These are phyloP conservation scores for Anhinga anhinga DNA, from an alignment of 2,113 vertebrate genomes.

Conservation along the genomic window DNA sequence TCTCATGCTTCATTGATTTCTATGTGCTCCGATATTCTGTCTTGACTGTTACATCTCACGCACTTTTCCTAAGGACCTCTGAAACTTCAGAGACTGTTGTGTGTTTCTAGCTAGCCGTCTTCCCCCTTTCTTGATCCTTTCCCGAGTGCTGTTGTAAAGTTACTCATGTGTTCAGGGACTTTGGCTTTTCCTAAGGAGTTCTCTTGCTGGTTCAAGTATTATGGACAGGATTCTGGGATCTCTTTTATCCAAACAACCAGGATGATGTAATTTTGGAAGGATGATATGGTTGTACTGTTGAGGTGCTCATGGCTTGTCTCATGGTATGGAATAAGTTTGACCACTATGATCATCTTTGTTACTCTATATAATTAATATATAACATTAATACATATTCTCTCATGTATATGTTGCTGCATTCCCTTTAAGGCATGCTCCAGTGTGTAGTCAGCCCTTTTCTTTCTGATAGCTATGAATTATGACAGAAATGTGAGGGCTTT, in stretches of 20 bases:
- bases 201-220: not conserved
- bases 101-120: not conserved
- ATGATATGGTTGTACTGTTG: not conserved
- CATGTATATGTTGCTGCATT: not conserved
- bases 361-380: not conserved
- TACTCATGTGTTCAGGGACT: not conserved
- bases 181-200: not conserved
- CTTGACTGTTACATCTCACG: not conserved
- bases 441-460: not conserved
- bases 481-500: not conserved
- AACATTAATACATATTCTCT: not conserved
- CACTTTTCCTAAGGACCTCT: not conserved
- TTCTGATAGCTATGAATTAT: not conserved
- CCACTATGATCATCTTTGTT: not conserved
- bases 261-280: not conserved
- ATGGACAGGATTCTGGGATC: not conserved
- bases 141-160: not conserved
- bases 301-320: not conserved
- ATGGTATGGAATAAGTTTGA: not conserved
- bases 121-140: not conserved
- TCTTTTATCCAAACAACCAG: not conserved
- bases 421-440: fast-evolving
- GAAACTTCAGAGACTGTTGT: not conserved
- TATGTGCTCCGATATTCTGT: not conserved
- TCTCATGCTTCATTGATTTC: not conserved